phyloP scores from a whole-genome alignment of 1,140 invertebrate genomes.

The Drosophila athabasca region DNA sequence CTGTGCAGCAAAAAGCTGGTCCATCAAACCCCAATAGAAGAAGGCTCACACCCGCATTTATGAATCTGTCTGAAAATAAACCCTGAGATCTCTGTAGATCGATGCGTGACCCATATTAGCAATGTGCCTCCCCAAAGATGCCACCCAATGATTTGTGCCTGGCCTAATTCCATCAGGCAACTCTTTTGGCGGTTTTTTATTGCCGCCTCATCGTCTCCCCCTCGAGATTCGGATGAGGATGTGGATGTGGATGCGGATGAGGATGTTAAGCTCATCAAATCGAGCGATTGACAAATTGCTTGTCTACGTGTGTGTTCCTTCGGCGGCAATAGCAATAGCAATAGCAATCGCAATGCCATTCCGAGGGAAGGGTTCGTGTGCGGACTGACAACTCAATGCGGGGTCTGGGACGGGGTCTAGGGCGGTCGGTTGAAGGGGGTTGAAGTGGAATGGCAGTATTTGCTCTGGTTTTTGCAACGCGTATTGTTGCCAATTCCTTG shows the following conservation, averaged over 20 bases:
- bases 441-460: conserved; percentile 1
- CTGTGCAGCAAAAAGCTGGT: no score
- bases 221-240: conserved; percentile 7
- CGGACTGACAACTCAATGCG: conserved; percentile 66
- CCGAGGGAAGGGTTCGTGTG: conserved; percentile 13
- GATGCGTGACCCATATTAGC: no score
- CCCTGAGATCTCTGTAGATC: no score
- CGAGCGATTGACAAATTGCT: conserved; percentile 77
- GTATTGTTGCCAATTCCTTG: conserved; percentile 35
- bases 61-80: no score
- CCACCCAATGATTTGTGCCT: not conserved
- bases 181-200: conserved; percentile 20
- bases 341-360: conserved; percentile 10
- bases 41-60: no score
- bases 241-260: conserved; percentile 14
- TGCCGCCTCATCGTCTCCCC: not conserved
- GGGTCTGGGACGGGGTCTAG: not conserved
- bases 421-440: not conserved
- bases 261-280: conserved; percentile 65
- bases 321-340: conserved; percentile 13
- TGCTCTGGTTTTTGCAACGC: conserved; percentile 5
- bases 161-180: conserved; percentile 17
- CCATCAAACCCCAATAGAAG: no score
- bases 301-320: conserved; percentile 73
- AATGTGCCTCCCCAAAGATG: no score